These are phyloP conservation scores for Actinia equina DNA, from an alignment of 64 coral and sea anemone genomes.

Conservation along the genomic window DNA sequence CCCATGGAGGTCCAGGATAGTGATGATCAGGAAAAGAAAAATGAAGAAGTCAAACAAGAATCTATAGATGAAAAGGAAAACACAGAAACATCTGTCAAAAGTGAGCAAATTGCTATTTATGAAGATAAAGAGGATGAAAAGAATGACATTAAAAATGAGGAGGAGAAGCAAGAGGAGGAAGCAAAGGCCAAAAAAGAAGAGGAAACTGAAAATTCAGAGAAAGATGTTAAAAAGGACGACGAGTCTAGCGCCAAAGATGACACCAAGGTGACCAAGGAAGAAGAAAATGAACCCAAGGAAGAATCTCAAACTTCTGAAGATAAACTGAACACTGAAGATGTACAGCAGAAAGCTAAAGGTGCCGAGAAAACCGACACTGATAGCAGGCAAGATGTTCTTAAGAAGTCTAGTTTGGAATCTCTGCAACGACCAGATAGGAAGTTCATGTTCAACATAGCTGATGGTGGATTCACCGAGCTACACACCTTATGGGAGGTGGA, in stretches of 20 bases:
- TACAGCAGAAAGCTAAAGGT: slow-evolving; percentile 17
- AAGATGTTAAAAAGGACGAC: slow-evolving; percentile 13
- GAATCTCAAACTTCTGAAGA: slow-evolving; percentile 49
- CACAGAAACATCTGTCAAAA: not conserved
- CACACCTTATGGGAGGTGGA: slow-evolving; percentile 98
- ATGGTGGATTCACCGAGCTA: slow-evolving; percentile 93
- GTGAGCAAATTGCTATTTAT: not conserved
- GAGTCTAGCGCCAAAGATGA: slow-evolving; percentile 3
- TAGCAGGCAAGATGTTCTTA: slow-evolving; percentile 3
- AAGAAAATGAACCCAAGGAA: slow-evolving; percentile 19
- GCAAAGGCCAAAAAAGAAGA: not conserved
- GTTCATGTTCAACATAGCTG: slow-evolving; percentile 97
- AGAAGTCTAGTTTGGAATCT: not conserved
- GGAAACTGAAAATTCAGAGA: not conserved
- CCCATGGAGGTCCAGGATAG: not conserved
- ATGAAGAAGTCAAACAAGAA: not conserved
- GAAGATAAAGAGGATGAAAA: slow-evolving; percentile 20
- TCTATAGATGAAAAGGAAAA: slow-evolving; percentile 31
- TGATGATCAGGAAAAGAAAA: not conserved
- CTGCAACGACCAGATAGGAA: slow-evolving; percentile 35
- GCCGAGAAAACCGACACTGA: slow-evolving; percentile 17
- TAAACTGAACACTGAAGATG: slow-evolving; percentile 28
- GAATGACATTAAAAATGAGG: not conserved
- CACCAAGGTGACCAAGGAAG: not conserved
- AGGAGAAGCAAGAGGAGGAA: not conserved